Percentiles rank a stretch among this genome's conserved stretches.
Conservation (phyloP, 2,888 invertebrate genomes). For the Rugalucina vietnamica region DNA sequence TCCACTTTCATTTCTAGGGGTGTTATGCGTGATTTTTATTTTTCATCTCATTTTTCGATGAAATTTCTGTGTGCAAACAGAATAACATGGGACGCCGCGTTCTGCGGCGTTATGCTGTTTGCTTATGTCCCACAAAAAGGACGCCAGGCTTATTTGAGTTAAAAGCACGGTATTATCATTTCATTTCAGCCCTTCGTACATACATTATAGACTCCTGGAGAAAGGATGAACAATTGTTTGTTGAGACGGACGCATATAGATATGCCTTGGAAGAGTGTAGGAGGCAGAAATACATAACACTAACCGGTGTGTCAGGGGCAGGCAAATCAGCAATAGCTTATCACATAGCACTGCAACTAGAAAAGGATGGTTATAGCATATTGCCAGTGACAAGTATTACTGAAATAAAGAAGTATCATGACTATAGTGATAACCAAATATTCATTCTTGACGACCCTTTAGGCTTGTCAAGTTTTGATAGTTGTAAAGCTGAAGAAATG, state of each 20-base stretch:
- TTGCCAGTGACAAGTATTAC: slow-evolving; percentile 9
- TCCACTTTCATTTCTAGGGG: too few species aligned
- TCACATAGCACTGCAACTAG: slow-evolving; percentile 13
- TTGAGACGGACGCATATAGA: slow-evolving; percentile 9
- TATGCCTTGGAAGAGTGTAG: not conserved
- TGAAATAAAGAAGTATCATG: slow-evolving; percentile 7
- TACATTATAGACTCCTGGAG: slow-evolving; percentile 10
- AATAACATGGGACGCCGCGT: too few species aligned
- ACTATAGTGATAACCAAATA: not conserved
- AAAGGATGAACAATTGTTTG: slow-evolving; percentile 22
- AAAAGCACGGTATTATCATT: too few species aligned
- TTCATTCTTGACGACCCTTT: slow-evolving; percentile 25
- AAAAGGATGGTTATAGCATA: slow-evolving; percentile 19
- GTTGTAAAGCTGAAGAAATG: not conserved
- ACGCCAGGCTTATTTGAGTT: too few species aligned
- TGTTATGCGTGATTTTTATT: too few species aligned
- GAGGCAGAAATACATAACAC: not conserved
- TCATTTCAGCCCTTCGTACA: not conserved
- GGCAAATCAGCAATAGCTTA: slow-evolving; percentile 23
- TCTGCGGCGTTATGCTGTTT: too few species aligned
- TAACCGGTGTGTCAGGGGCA: slow-evolving; percentile 27
- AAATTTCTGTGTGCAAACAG: too few species aligned
- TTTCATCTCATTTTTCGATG: too few species aligned
- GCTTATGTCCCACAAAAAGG: too few species aligned
- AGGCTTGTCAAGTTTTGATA: slow-evolving; percentile 7